Percentiles rank a stretch among this genome's conserved stretches.
phyloP scores from a whole-genome alignment of 2,888 invertebrate genomes.

The Melikaiella ostensackeni region DNA sequence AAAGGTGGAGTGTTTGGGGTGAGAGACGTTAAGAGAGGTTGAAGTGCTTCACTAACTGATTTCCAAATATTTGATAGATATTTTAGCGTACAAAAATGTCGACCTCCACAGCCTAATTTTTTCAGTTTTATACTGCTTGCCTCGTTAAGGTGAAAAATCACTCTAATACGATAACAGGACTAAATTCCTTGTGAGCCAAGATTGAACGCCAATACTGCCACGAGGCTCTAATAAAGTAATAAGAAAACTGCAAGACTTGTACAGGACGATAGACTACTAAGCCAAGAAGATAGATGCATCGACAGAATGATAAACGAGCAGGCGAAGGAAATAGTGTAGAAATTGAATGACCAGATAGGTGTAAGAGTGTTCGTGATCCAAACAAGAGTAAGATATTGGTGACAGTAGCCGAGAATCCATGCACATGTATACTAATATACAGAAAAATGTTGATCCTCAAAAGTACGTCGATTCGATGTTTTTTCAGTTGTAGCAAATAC shows the following conservation, averaged over 20 bases:
- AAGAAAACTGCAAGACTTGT: slow-evolving; percentile 21
- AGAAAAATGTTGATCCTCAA: too few relatives aligned
- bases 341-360: slow-evolving; percentile 23
- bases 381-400: background rate
- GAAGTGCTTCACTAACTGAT: too few relatives aligned
- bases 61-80: too few relatives aligned
- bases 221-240: slow-evolving; percentile 27
- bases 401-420: background rate
- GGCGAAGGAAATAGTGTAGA: slow-evolving; percentile 13
- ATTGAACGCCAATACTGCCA: slow-evolving; percentile 17
- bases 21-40: too few relatives aligned
- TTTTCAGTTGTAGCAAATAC: too few relatives aligned
- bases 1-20: too few relatives aligned
- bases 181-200: slow-evolving; percentile 5
- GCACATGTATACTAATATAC: too few relatives aligned
- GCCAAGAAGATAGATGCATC: slow-evolving; percentile 36
- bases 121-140: slow-evolving; percentile 1
- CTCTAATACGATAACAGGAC: slow-evolving; percentile 7
- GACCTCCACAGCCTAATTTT: background rate
- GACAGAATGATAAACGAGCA: slow-evolving; percentile 47
- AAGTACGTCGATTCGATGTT: too few relatives aligned
- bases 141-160: slow-evolving; percentile 14
- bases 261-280: slow-evolving; percentile 15
- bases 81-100: too few relatives aligned
- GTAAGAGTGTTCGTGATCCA: background rate